A percentile compares a stretch with the other conserved stretches of the same genome.
Evolutionary conservation across 2,888 invertebrate species (phyloP).

Genomic region (Aspidapion aeneum): DNA sequence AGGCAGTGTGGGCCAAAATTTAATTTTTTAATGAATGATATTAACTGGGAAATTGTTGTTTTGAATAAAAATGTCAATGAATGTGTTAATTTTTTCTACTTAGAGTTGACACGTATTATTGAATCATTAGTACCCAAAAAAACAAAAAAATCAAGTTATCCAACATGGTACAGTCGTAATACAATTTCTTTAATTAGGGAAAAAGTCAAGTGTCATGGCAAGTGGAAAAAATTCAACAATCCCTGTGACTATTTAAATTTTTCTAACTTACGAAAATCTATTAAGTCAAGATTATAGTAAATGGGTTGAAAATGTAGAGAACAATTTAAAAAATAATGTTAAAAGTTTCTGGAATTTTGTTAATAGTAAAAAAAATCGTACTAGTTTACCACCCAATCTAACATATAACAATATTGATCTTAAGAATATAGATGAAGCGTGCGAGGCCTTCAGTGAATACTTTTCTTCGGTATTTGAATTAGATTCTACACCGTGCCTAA

Average conservation of each 20-base stretch:
- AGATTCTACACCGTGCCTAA: not conserved
- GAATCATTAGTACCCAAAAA: not conserved
- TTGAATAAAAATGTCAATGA: not conserved
- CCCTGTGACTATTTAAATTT: not conserved
- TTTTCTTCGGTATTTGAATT: not conserved
- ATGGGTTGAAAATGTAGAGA: constrained; percentile 1
- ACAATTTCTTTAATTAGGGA: constrained; percentile 3
- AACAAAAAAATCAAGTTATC: not conserved
- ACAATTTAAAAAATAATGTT: not conserved
- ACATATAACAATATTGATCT: not conserved
- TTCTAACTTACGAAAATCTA: not conserved
- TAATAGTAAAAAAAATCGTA: not conserved
- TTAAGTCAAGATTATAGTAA: constrained; percentile 1
- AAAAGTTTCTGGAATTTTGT: constrained; percentile 5
- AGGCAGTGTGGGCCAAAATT: constrained; percentile 3
- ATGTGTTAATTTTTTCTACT: constrained; percentile 4
- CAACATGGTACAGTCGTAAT: constrained; percentile 2
- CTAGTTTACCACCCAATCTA: not conserved
- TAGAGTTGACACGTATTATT: constrained; percentile 1
- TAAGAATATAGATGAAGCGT: not conserved
- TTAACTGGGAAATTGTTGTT: not conserved
- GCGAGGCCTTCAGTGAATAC: not conserved
- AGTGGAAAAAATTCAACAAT: not conserved
- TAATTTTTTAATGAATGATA: constrained; percentile 3
- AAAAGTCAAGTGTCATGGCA: constrained; percentile 1